Base-by-base conservation (phyloP, 1,140 invertebrate species). In the Telenomus remus region DNA sequence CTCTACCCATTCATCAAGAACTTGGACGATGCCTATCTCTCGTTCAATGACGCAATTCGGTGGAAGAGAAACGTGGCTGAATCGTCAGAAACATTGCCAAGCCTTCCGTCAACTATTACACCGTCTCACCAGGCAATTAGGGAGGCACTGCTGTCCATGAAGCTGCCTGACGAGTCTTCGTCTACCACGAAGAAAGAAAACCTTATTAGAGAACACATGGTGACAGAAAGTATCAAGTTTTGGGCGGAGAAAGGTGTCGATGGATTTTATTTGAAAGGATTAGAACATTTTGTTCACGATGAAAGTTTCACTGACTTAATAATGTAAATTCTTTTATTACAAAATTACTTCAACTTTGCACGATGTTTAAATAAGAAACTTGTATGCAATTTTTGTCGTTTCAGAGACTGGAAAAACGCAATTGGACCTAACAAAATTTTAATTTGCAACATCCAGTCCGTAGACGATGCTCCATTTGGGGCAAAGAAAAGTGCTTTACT, bases 251-350 rank as follows among this genome's bases (percentile, higher is more conserved):
- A 90, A 56, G 91, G 91, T 0, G 92, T 95, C 0, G 92, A 95
- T 85, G 94, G 95, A 0, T 95, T 96, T 83, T 95, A 95, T 85
- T 85, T 96, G 2, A 94, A 94, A 82, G 93, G 92, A 11, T 66
- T 90, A 1, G 86, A 89, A 34, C 79, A 87, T 56, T 89, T 86
- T 56, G 81, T 89, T 0, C 78, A 89, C 7, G 87, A 90, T 47
- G 47, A 70, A 3, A 80, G 82, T 46, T 89, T 91, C 70, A 66
- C 71, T 0, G 82, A 86, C 46, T 88, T 88, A 13, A 79, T 95
- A 1, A 88, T 89, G 48, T 80, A 71, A 53, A 9, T 1, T 39
- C 3, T 3, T 27, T 27, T 27, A 27, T 27, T 6, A 3, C 19
- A 27, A 3, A 27, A 27, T 27, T 27, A 27, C 1, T 27, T 27